Evolutionary conservation across 2,797 vertebrate genomes (phyloP).

Genomic region (Pampus argenteus): DNA sequence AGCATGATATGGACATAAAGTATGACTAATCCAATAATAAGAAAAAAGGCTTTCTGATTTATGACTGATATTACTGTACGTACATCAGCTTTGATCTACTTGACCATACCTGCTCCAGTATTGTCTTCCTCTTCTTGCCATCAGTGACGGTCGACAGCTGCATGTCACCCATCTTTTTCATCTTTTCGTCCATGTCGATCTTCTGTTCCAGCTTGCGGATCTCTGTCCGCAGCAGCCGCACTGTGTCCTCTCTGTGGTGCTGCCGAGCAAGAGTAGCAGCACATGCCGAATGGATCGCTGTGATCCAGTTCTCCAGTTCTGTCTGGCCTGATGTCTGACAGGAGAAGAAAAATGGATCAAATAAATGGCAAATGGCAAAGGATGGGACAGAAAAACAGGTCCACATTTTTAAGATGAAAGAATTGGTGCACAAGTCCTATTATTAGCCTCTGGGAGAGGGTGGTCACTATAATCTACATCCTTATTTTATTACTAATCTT

Average conservation of each 20-base stretch:
- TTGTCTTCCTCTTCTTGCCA: slow-evolving; percentile 94
- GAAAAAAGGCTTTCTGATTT: background rate
- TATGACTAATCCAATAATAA: background rate
- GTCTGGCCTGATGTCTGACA: slow-evolving; percentile 93
- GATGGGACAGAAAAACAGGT: background rate
- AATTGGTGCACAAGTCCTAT: slow-evolving; percentile 26
- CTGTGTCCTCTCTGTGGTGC: slow-evolving; percentile 93
- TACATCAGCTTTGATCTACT: background rate
- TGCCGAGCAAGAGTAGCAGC: slow-evolving; percentile 90
- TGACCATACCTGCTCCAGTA: slow-evolving; percentile 90
- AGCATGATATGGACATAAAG: slow-evolving; percentile 8
- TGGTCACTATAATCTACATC: slow-evolving; percentile 51
- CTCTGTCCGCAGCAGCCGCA: slow-evolving; percentile 89
- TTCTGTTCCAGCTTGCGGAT: slow-evolving; percentile 94
- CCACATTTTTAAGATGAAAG: no score
- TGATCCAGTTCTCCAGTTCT: slow-evolving; percentile 96
- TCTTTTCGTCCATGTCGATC: slow-evolving; percentile 96
- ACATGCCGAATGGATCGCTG: slow-evolving; percentile 93
- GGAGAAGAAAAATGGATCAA: background rate
- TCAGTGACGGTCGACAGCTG: slow-evolving; percentile 93
- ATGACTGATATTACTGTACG: background rate
- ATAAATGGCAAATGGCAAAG: background rate
- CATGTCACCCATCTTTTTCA: slow-evolving; percentile 98
- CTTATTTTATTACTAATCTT: slow-evolving; percentile 55
- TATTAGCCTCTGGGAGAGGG: slow-evolving; percentile 17